Evolutionary conservation across 1,140 invertebrate species (phyloP).

Genomic region (Caenorhabditis elegans): DNA sequence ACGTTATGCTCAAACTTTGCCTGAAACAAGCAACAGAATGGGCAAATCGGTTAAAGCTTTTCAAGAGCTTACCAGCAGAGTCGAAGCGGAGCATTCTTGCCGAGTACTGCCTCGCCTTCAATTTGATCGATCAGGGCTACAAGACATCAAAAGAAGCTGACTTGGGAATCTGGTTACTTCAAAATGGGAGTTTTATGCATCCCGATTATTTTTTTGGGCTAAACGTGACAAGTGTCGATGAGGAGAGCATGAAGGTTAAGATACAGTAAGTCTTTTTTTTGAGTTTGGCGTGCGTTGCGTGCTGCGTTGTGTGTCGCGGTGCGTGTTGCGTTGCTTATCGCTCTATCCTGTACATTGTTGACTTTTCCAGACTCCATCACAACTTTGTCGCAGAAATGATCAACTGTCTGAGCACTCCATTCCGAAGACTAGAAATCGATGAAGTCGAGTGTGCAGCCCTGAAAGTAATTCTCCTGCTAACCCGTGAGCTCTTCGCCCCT

Average conservation of each 20-base stretch:
- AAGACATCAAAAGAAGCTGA: conserved; percentile 27
- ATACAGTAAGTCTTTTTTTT: background rate
- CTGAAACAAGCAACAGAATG: background rate
- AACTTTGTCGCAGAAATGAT: conserved; percentile 4
- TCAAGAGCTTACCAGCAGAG: background rate
- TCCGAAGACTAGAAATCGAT: background rate
- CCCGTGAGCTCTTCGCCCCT: background rate
- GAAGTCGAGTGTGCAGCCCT: conserved; percentile 4
- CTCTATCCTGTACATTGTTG: too few relatives aligned
- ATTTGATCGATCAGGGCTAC: conserved; percentile 42
- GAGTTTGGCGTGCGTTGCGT: too few relatives aligned
- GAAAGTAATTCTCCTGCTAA: conserved; percentile 14
- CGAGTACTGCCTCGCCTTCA: conserved; percentile 34
- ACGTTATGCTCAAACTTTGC: background rate
- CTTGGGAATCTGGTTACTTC: conserved; percentile 34
- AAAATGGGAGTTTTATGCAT: conserved; percentile 38
- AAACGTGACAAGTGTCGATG: background rate
- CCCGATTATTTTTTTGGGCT: conserved; percentile 32
- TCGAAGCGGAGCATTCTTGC: conserved; percentile 29
- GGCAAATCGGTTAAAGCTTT: conserved; percentile 31
- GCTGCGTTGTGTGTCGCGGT: too few relatives aligned
- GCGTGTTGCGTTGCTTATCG: too few relatives aligned
- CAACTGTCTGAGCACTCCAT: background rate
- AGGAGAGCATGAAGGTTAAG: background rate
- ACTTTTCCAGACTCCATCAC: conserved; percentile 34